These are phyloP conservation scores for Xestia xanthographa DNA, from an alignment of 2,888 invertebrate genomes.

Conservation along the genomic window DNA sequence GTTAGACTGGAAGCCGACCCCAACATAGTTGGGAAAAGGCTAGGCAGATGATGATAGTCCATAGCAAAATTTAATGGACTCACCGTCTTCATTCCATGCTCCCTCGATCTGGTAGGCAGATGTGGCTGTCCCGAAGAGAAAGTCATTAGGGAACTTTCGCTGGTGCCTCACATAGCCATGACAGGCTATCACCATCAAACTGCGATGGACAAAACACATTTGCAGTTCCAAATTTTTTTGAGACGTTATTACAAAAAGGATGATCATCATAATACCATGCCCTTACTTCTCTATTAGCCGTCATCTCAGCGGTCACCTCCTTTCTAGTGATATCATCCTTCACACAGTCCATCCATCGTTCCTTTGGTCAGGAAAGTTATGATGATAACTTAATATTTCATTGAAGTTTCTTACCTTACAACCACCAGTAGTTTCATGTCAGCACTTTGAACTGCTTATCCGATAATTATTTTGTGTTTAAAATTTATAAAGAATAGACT, in stretches of 20 bases:
- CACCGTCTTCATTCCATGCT: constrained; percentile 76
- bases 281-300: too few species aligned
- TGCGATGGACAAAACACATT: neutral
- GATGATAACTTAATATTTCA: neutral
- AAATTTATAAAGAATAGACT: neutral
- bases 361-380: neutral
- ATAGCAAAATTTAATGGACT: constrained; percentile 1
- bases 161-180: constrained; percentile 34
- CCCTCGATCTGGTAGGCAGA: constrained; percentile 79
- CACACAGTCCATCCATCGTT: too few species aligned
- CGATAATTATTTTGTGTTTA: neutral
- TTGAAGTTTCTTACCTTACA: neutral
- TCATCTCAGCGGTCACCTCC: too few species aligned
- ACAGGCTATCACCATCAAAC: constrained; percentile 28
- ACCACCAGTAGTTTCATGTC: neutral
- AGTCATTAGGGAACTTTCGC: constrained; percentile 52
- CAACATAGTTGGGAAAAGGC: too few species aligned
- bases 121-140: constrained; percentile 77
- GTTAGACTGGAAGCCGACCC: too few species aligned
- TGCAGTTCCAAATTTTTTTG: neutral
- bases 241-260: neutral
- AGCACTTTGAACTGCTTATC: neutral
- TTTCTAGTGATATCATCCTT: too few species aligned
- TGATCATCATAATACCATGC: too few species aligned
- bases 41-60: too few species aligned